Evolutionary conservation across 2,888 invertebrate genomes (phyloP).

Genomic region (Stenurella melanura): DNA sequence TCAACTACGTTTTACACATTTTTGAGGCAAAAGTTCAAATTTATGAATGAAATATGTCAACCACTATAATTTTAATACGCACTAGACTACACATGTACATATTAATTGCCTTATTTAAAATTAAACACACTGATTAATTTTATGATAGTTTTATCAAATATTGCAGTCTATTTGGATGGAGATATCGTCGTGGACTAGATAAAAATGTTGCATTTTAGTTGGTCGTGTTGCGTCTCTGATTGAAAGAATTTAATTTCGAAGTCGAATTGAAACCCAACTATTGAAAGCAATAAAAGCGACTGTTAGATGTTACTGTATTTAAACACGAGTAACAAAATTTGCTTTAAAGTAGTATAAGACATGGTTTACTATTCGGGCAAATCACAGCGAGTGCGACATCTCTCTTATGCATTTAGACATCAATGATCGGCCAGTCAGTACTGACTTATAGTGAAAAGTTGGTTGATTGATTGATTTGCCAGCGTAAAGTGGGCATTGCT

Average conservation of each 20-base stretch:
- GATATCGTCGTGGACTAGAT: neutral
- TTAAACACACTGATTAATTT: neutral
- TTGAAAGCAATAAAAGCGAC: no score
- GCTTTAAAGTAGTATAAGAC: no score
- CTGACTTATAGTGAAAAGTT: no score
- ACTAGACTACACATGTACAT: neutral
- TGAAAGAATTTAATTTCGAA: neutral
- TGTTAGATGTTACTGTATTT: no score
- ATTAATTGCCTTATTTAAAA: neutral
- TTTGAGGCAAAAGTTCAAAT: neutral
- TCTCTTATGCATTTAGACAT: no score
- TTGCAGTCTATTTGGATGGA: neutral
- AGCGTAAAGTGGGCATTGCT: no score
- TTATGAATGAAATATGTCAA: constrained; percentile 3
- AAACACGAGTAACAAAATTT: no score
- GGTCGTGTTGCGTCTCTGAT: neutral
- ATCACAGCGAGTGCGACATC: no score
- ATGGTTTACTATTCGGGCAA: no score
- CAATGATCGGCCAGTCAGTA: no score
- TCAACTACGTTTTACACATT: neutral
- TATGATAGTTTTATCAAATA: neutral
- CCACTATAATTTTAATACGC: neutral
- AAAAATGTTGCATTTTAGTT: neutral
- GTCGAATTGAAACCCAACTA: neutral
- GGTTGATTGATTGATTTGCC: no score